These are phyloP conservation scores for Panthera tigris DNA, from an alignment of 2,113 vertebrate genomes.

Conservation along the genomic window DNA sequence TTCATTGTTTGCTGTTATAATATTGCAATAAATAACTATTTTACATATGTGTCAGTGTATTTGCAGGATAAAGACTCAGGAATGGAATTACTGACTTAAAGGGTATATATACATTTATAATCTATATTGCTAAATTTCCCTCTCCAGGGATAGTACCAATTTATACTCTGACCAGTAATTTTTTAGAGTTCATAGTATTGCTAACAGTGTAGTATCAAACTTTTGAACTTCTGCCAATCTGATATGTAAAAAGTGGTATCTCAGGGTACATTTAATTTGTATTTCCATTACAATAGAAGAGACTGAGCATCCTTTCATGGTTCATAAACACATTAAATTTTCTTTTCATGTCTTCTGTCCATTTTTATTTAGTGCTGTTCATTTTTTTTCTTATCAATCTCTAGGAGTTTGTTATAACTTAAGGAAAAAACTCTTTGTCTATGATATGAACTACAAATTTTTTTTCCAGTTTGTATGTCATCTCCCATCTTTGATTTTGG, in stretches of 20 bases:
- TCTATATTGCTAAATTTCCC: neutral
- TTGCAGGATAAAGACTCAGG: neutral
- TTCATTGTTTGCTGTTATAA: slow-evolving; percentile 9
- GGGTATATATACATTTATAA: neutral
- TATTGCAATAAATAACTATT: neutral
- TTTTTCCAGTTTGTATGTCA: neutral
- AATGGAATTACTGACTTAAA: neutral
- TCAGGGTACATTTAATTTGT: neutral
- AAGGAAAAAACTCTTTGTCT: neutral
- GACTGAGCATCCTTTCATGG: neutral
- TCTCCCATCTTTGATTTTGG: neutral
- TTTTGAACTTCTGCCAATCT: neutral
- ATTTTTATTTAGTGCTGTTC: neutral
- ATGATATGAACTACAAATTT: neutral
- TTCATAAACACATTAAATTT: neutral
- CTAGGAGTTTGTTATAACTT: neutral
- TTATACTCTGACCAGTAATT: neutral
- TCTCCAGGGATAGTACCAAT: neutral
- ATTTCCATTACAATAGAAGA: neutral
- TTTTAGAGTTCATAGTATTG: slow-evolving; percentile 20
- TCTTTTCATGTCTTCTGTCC: slow-evolving; percentile 3
- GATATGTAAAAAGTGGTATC: slow-evolving; percentile 2
- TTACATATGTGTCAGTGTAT: neutral
- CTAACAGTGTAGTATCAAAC: slow-evolving; percentile 17
- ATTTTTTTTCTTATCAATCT: neutral